Percentiles rank a stretch among this genome's conserved stretches.
These are phyloP conservation scores for Cyrtorhinus lividipennis DNA, from an alignment of 1,140 invertebrate species.

Conservation along the genomic window DNA sequence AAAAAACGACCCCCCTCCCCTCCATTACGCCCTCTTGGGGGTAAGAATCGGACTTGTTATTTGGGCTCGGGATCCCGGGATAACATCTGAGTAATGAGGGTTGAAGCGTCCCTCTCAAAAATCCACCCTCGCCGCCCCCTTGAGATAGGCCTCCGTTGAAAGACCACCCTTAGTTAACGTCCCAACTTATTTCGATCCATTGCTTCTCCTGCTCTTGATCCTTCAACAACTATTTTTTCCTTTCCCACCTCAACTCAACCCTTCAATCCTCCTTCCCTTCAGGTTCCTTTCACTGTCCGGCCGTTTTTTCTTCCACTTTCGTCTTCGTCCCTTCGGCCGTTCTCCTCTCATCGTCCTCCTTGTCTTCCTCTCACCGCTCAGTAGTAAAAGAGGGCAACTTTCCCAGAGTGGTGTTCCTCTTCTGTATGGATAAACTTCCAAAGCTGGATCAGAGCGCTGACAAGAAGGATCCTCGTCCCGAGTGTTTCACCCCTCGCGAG, in stretches of 20 bases:
- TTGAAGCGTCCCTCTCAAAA: background rate
- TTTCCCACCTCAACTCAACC: background rate
- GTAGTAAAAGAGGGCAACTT: too few species aligned
- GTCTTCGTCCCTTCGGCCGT: background rate
- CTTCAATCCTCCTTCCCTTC: background rate
- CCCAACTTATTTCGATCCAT: slow-evolving; percentile 7
- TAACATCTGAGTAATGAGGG: slow-evolving; percentile 9
- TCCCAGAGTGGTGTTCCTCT: too few species aligned
- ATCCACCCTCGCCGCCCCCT: background rate
- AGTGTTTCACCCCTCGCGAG: too few species aligned
- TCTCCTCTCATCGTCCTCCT: too few species aligned
- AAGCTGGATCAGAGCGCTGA: too few species aligned
- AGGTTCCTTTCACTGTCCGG: background rate
- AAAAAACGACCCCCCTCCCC: too few species aligned
- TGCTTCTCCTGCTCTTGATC: background rate
- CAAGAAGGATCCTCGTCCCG: too few species aligned
- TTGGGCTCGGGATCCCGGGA: background rate
- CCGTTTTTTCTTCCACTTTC: background rate
- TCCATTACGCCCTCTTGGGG: background rate
- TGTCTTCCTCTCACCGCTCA: too few species aligned
- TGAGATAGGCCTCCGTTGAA: background rate
- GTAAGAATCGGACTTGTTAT: background rate
- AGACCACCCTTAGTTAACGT: slow-evolving; percentile 2
- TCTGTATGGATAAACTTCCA: too few species aligned
- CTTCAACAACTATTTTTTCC: slow-evolving; percentile 3